These are phyloP conservation scores for Fragariocoptes setiger DNA, from an alignment of 1,140 invertebrate genomes.

Conservation along the genomic window DNA sequence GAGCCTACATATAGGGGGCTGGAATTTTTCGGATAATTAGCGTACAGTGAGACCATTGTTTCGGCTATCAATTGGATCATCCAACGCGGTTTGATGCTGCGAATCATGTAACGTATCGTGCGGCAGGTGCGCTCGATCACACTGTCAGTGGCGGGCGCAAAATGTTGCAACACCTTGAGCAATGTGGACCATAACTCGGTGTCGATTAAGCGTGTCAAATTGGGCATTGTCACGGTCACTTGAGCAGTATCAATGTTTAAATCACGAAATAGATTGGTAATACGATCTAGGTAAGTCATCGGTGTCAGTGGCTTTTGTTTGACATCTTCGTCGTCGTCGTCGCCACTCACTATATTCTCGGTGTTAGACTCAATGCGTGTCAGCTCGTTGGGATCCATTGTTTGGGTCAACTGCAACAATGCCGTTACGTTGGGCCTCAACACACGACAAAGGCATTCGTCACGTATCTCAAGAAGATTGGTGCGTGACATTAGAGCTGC, in stretches of 20 bases:
- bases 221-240: neutral
- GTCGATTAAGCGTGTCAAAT: neutral
- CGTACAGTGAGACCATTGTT: conserved; percentile 53
- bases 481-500: too few species aligned
- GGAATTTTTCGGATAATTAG: conserved; percentile 41
- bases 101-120: conserved; percentile 51
- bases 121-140: conserved; percentile 72
- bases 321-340: conserved; percentile 21
- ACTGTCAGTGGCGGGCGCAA: conserved; percentile 26
- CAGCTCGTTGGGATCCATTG: too few species aligned
- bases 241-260: conserved; percentile 3
- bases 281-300: conserved; percentile 61
- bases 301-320: too few species aligned
- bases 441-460: too few species aligned
- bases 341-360: too few species aligned
- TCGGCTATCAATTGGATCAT: conserved; percentile 8
- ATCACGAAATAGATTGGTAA: conserved; percentile 45
- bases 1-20: conserved; percentile 71
- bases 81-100: conserved; percentile 22
- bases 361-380: too few species aligned
- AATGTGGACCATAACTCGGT: conserved; percentile 7
- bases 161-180: conserved; percentile 1
- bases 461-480: too few species aligned
- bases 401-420: too few species aligned
- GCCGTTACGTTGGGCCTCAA: too few species aligned